phyloP scores from a whole-genome alignment of 2,113 vertebrate species.

The Sclerurus mexicanus region DNA sequence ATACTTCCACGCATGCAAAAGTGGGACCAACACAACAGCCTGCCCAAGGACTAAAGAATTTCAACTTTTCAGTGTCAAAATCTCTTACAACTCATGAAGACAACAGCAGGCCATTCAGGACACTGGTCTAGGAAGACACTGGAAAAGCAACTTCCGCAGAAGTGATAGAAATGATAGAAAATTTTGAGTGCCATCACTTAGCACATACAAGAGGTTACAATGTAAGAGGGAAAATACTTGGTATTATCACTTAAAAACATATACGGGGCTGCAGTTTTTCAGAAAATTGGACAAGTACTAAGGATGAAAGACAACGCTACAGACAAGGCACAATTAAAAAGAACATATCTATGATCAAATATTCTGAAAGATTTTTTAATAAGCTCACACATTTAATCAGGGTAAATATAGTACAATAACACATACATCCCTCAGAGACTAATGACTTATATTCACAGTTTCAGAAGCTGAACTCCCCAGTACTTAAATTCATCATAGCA shows the following conservation, averaged over 20 bases:
- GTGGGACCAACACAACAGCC: not conserved
- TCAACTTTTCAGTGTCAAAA: not conserved
- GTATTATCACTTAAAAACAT: not conserved
- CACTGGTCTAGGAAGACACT: not conserved
- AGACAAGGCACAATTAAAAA: not conserved
- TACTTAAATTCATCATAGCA: not conserved
- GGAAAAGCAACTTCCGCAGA: not conserved
- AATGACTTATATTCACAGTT: not conserved
- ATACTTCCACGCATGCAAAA: not conserved
- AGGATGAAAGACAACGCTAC: not conserved
- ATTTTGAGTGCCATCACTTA: not conserved
- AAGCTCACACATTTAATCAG: not conserved
- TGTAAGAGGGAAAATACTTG: not conserved
- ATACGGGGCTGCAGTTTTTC: not conserved
- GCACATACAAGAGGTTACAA: not conserved
- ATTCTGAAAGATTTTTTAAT: not conserved
- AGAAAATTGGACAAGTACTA: not conserved
- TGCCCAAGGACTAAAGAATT: not conserved
- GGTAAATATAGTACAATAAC: not conserved
- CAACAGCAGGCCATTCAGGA: not conserved
- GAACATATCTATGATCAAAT: not conserved
- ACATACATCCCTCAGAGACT: not conserved
- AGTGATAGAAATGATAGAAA: not conserved
- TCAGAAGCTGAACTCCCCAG: not conserved
- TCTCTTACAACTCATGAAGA: not conserved